Evolutionary conservation across 2,888 invertebrate genomes (phyloP).

Genomic region (Carterocephalus palaemon): DNA sequence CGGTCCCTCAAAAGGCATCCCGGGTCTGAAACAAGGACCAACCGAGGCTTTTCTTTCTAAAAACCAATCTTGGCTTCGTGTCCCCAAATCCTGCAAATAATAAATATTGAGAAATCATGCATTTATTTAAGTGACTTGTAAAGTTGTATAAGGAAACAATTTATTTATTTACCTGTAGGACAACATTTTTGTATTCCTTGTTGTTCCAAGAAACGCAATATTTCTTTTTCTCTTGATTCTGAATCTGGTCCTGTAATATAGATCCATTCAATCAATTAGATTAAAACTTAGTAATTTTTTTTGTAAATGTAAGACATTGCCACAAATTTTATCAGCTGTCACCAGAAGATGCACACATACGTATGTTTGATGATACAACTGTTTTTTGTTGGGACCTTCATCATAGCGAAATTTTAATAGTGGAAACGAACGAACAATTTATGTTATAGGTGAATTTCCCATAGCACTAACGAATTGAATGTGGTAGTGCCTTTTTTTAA

Average conservation of each 20-base stretch:
- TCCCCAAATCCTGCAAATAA: conserved; percentile 37
- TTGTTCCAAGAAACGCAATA: conserved; percentile 48
- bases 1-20: conserved; percentile 42
- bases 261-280: too few species aligned
- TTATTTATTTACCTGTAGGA: conserved; percentile 37
- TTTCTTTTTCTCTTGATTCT: conserved; percentile 30
- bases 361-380: too few species aligned
- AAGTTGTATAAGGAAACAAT: neutral
- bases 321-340: too few species aligned
- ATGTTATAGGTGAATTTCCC: too few species aligned
- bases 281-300: too few species aligned
- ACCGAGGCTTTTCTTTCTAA: conserved; percentile 54
- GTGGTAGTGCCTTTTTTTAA: too few species aligned
- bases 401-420: too few species aligned
- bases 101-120: conserved; percentile 3
- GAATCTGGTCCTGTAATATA: neutral
- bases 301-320: too few species aligned
- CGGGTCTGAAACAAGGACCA: conserved; percentile 50
- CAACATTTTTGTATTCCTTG: conserved; percentile 37
- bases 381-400: too few species aligned
- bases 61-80: conserved; percentile 37
- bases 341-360: too few species aligned
- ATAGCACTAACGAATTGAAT: too few species aligned
- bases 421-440: too few species aligned
- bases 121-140: neutral